Evolutionary conservation across 1,140 invertebrate genomes (phyloP).

Genomic region (Onthophagus taurus): DNA sequence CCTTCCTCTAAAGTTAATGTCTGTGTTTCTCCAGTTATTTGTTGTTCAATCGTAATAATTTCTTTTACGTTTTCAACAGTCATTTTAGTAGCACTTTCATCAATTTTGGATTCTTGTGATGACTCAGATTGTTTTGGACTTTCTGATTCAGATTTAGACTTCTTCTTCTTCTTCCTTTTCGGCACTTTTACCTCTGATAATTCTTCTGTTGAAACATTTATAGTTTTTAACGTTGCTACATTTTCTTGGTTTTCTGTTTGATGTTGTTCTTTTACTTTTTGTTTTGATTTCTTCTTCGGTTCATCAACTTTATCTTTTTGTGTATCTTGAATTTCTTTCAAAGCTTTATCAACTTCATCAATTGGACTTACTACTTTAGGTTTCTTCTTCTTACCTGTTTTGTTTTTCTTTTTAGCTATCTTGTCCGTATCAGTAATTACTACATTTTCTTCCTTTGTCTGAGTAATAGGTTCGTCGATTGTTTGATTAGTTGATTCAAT

Average conservation of each 20-base stretch:
- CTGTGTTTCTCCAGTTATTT: slow-evolving; percentile 13
- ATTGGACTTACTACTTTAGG: slow-evolving; percentile 23
- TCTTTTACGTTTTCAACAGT: slow-evolving; percentile 12
- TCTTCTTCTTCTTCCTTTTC: slow-evolving; percentile 11
- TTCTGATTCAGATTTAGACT: slow-evolving; percentile 2
- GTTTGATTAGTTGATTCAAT: no score
- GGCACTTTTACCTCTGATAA: background rate
- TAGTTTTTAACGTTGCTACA: slow-evolving; percentile 3
- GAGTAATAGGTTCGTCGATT: slow-evolving; percentile 5
- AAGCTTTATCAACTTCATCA: slow-evolving; percentile 52
- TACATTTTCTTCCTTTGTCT: no score
- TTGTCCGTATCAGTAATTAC: no score
- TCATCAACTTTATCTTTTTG: background rate
- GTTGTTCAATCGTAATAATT: slow-evolving; percentile 7
- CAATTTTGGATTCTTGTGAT: no score
- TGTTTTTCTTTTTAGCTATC: slow-evolving; percentile 12
- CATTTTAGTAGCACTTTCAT: slow-evolving; percentile 20
- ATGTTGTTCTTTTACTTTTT: slow-evolving; percentile 1
- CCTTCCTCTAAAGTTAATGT: no score
- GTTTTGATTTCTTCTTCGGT: slow-evolving; percentile 9
- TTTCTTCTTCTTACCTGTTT: slow-evolving; percentile 12
- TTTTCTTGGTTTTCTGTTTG: background rate
- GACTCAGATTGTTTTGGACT: no score
- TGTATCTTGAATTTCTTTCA: slow-evolving; percentile 41
- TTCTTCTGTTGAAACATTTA: slow-evolving; percentile 10